Conservation (phyloP, 2,797 vertebrate genomes). For the Xiphophorus birchmanni region DNA sequence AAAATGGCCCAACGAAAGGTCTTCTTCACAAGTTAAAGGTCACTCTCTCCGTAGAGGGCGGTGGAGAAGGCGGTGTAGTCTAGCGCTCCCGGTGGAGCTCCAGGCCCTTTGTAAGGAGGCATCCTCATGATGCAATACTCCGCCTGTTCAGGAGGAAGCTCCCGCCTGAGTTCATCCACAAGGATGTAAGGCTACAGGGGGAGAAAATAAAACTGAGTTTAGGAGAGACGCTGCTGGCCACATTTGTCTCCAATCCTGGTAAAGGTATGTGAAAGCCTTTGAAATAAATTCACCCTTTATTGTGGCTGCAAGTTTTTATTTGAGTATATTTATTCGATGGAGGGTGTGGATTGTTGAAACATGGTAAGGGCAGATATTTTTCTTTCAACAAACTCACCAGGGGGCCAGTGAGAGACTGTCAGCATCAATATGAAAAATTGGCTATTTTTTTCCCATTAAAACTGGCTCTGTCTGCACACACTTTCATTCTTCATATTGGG, state of each 20-base stretch:
- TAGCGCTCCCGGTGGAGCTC: conserved; percentile 89
- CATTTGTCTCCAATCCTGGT: neutral
- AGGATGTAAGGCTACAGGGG: conserved; percentile 92
- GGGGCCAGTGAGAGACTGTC: neutral
- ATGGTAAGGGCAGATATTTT: neutral
- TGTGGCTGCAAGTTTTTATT: neutral
- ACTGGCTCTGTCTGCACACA: neutral
- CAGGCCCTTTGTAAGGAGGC: conserved; percentile 87
- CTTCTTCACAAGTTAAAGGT: conserved; percentile 87
- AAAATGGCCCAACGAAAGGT: conserved; percentile 25
- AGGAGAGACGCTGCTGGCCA: neutral
- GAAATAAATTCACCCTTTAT: neutral
- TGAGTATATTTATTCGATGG: neutral
- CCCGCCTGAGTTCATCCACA: conserved; percentile 91
- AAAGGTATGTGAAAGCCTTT: neutral
- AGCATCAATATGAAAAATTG: neutral
- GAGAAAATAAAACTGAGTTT: conserved; percentile 3
- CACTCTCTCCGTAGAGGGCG: conserved; percentile 97
- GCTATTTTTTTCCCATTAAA: neutral
- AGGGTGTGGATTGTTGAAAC: neutral
- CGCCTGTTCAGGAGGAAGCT: conserved; percentile 96
- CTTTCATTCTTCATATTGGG: neutral
- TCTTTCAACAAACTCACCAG: neutral
- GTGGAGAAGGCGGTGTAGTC: conserved; percentile 99
- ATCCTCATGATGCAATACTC: conserved; percentile 97